Evolutionary conservation across 1,140 invertebrate genomes (phyloP).

Genomic region (Eueides isabella): DNA sequence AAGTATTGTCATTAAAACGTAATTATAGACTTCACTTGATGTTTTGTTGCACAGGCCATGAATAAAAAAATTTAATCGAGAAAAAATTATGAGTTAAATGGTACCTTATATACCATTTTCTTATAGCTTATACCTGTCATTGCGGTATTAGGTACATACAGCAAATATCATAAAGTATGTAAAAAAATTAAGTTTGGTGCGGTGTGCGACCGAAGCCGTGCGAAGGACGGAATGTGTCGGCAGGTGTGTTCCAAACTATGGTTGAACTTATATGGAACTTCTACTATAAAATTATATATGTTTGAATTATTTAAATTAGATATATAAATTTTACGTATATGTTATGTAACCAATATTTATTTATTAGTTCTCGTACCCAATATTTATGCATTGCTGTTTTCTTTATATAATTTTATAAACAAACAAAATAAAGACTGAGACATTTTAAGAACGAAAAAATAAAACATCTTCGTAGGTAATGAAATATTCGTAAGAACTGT

Average conservation of each 20-base stretch:
- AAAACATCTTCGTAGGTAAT: no score
- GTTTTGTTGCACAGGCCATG: no score
- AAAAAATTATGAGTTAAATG: not conserved
- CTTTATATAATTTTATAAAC: no score
- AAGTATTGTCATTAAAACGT: no score
- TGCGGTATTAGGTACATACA: not conserved
- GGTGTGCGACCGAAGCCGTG: constrained; percentile 60
- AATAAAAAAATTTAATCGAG: no score
- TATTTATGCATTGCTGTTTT: no score
- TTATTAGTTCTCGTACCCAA: not conserved
- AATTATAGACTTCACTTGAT: no score
- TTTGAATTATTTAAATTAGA: not conserved
- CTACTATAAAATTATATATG: not conserved
- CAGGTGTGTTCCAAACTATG: constrained; percentile 61
- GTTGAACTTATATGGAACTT: constrained; percentile 46
- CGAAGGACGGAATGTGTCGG: constrained; percentile 69
- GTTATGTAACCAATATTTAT: not conserved
- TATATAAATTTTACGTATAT: not conserved
- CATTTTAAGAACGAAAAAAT: no score
- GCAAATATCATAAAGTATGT: not conserved
- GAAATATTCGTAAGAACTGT: no score
- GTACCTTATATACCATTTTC: not conserved
- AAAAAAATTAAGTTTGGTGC: constrained; percentile 25
- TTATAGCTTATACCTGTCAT: not conserved
- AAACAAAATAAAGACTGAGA: no score